Percentiles rank a stretch among this genome's conserved stretches.
Conservation (phyloP, 2,113 vertebrate genomes). For the Chitala chitala region DNA sequence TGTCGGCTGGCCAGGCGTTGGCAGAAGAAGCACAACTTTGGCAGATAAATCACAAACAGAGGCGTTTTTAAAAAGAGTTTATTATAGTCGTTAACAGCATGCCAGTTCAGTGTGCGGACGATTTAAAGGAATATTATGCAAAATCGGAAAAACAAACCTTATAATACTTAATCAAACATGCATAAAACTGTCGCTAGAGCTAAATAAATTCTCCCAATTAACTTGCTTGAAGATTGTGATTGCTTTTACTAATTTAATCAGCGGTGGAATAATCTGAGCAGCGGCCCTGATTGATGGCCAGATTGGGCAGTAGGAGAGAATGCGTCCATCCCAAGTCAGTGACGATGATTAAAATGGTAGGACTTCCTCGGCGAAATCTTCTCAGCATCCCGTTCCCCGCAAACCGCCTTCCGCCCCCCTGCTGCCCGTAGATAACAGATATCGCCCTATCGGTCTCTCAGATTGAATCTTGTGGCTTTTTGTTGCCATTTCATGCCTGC, state of each 20-base stretch:
- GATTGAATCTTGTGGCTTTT: not conserved
- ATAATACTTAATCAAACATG: conserved; percentile 88
- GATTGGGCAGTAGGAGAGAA: conserved; percentile 32
- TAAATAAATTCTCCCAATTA: conserved; percentile 84
- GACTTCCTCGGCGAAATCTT: conserved; percentile 11
- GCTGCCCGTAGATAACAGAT: not conserved
- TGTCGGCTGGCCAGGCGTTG: conserved; percentile 68
- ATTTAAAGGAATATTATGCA: conserved; percentile 91
- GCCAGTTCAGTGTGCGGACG: conserved; percentile 55
- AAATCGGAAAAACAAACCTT: conserved; percentile 86
- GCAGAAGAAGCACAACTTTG: conserved; percentile 46
- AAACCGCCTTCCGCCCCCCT: not conserved
- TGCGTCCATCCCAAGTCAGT: conserved; percentile 13
- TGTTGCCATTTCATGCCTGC: not conserved
- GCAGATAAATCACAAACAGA: conserved; percentile 72
- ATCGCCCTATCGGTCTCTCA: not conserved
- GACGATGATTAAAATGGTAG: conserved; percentile 30
- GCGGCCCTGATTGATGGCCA: conserved; percentile 51
- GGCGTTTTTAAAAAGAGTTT: conserved; percentile 65
- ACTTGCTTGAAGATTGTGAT: conserved; percentile 74
- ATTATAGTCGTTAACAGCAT: conserved; percentile 71
- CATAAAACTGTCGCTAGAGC: conserved; percentile 77
- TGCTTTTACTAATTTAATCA: conserved; percentile 87
- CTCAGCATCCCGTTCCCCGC: not conserved
- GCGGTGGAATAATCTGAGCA: conserved; percentile 63